Percentiles rank a stretch among this genome's conserved stretches.
These are phyloP conservation scores for Limulus polyphemus DNA, from an alignment of 2,888 invertebrate genomes.

Conservation along the genomic window DNA sequence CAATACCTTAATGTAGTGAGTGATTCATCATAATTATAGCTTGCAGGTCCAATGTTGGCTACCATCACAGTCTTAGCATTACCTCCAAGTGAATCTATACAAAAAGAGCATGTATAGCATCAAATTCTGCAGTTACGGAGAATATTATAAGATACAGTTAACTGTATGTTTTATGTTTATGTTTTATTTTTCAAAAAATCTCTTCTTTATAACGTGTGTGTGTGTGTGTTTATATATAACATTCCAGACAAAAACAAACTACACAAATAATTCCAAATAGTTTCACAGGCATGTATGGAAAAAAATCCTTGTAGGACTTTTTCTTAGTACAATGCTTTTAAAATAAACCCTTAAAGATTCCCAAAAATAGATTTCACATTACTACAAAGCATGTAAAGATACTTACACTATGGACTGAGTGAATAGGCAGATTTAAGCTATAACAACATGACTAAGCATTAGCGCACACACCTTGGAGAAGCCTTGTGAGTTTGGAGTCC, in stretches of 20 bases:
- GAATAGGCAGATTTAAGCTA: neutral
- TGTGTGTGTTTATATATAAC: no score
- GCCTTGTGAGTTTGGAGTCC: constrained; percentile 89
- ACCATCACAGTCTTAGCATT: constrained; percentile 99
- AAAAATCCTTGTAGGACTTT: neutral
- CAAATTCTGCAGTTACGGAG: neutral
- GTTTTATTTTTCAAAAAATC: no score
- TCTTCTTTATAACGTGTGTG: no score
- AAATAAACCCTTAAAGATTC: neutral
- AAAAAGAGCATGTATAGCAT: constrained; percentile 1
- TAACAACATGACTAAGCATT: neutral
- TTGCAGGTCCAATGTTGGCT: constrained; percentile 95
- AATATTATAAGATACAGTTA: neutral
- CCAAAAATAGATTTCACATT: neutral
- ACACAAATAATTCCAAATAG: no score
- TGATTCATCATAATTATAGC: constrained; percentile 95
- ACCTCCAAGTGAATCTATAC: constrained; percentile 82
- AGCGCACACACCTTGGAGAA: constrained; percentile 51
- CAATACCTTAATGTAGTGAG: constrained; percentile 69
- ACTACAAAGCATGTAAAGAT: neutral
- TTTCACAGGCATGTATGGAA: neutral
- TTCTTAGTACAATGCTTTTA: neutral
- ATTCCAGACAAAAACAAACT: no score
- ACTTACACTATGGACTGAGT: neutral
- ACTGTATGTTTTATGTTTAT: no score